Evolutionary conservation across 2,113 vertebrate species (phyloP).

Genomic region (Pheucticus melanocephalus): DNA sequence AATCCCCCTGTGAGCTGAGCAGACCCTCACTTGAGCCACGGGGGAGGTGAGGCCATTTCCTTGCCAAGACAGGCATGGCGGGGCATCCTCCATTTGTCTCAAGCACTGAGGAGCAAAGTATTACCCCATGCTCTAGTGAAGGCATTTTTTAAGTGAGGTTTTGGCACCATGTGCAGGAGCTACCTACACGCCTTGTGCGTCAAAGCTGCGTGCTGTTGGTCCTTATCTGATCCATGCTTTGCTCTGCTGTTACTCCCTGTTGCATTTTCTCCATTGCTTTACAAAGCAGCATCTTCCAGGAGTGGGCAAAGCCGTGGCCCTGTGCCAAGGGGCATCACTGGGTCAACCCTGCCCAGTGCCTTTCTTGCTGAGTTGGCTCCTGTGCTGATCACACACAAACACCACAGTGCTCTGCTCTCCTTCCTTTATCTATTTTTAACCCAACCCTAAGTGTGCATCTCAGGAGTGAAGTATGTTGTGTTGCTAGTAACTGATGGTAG

Average conservation of each 20-base stretch:
- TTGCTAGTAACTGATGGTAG: background rate
- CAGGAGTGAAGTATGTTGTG: background rate
- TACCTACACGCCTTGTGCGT: accelerated
- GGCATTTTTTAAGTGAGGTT: background rate
- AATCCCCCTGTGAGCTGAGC: background rate
- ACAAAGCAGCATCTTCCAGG: background rate
- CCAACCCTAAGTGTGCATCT: background rate
- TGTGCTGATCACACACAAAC: background rate
- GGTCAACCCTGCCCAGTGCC: accelerated
- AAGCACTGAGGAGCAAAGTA: accelerated
- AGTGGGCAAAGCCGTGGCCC: background rate
- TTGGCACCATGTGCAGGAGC: background rate
- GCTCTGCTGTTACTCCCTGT: background rate
- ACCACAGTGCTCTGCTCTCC: background rate
- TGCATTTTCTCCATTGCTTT: background rate
- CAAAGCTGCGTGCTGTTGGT: background rate
- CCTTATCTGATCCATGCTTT: background rate
- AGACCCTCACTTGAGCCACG: accelerated
- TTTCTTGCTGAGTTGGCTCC: background rate
- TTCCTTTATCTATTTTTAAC: background rate
- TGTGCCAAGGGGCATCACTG: accelerated
- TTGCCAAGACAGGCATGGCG: background rate
- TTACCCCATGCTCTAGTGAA: background rate
- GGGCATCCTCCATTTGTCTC: background rate
- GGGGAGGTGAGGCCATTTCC: background rate